Base-by-base conservation (phyloP, 2,113 vertebrate genomes). In the Tor tambroides region DNA sequence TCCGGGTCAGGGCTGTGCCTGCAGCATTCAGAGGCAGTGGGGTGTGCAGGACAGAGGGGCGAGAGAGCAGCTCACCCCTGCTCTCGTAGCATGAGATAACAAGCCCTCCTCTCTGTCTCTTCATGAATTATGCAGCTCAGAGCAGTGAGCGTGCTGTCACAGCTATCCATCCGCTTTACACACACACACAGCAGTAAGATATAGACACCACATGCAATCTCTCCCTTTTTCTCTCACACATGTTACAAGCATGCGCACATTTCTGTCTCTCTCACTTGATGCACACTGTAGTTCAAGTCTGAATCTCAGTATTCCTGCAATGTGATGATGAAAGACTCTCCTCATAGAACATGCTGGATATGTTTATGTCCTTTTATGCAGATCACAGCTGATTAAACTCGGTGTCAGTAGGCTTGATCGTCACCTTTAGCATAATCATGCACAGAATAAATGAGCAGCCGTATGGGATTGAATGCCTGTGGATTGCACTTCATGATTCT, bases 311-410 rank as follows among this genome's bases (percentile, higher is more conserved):
- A 67, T 85, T 89, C 51, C 17, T 23, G 15, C 38, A 65, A 7
- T 21, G 74, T 8, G 12, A n/a, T 83, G 43, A 86, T 86, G 74
- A 83, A 59, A 69, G 74, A 11, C 72, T 71, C 0, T n/a, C 0
- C 35, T 80, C 19, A 86, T 75, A 69, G 85, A 67, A 71, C 75
- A 35, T 83, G 85, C 51, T 63, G 35, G 76, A 81, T 78, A 67
- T 2, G 38, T 38, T 51, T 77, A 38, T 19, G 85, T 84, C 54
- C 59, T 54, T 77, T 80, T 75, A 80, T 80, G n/a, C 81, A 75
- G 65, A 67, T 84, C 67, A 54, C 85, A 86, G 75, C 49, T 41
- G 54, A 30, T 80, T 65, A 65, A 63, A 69, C 28, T 41, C 80
- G 12, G 72, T 51, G 19, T 71, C 26, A 19, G 12, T 71, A 59